Evolutionary conservation across 2,113 vertebrate species (phyloP).

Genomic region (Ammodytes marinus): DNA sequence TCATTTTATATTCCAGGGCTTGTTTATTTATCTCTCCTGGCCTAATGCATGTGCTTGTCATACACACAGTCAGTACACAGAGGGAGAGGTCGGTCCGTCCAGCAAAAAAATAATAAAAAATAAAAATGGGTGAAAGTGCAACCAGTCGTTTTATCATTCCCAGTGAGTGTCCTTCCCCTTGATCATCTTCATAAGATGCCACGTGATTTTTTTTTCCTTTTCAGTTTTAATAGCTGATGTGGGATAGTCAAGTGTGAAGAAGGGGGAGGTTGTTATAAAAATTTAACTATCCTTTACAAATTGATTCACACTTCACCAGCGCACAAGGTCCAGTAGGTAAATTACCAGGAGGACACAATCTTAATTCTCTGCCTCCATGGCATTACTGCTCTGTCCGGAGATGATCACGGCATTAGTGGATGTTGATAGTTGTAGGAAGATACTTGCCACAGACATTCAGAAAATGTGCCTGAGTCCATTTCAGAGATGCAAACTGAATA

Average conservation of each 20-base stretch:
- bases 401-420: conserved; percentile 70
- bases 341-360: conserved; percentile 87
- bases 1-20: conserved; percentile 64
- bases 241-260: conserved; percentile 85
- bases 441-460: conserved; percentile 7
- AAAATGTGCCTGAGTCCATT: conserved; percentile 20
- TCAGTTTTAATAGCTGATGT: conserved; percentile 85
- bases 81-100: conserved; percentile 50
- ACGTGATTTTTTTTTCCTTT: conserved; percentile 72
- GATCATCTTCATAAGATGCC: conserved; percentile 80
- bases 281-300: conserved; percentile 89
- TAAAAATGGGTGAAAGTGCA: conserved; percentile 59
- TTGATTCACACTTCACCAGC: conserved; percentile 87
- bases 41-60: conserved; percentile 61
- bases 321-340: conserved; percentile 87
- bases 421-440: conserved; percentile 47
- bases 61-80: conserved; percentile 40
- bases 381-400: conserved; percentile 76
- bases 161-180: conserved; percentile 76
- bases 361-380: conserved; percentile 83
- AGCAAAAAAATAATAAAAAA: conserved; percentile 39
- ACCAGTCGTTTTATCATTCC: conserved; percentile 75
- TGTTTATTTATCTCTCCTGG: conserved; percentile 70
- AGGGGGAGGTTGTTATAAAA: conserved; percentile 87
- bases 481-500: background rate